These are phyloP conservation scores for Coregonus suidteri DNA, from an alignment of 2,797 vertebrate genomes.

Conservation along the genomic window DNA sequence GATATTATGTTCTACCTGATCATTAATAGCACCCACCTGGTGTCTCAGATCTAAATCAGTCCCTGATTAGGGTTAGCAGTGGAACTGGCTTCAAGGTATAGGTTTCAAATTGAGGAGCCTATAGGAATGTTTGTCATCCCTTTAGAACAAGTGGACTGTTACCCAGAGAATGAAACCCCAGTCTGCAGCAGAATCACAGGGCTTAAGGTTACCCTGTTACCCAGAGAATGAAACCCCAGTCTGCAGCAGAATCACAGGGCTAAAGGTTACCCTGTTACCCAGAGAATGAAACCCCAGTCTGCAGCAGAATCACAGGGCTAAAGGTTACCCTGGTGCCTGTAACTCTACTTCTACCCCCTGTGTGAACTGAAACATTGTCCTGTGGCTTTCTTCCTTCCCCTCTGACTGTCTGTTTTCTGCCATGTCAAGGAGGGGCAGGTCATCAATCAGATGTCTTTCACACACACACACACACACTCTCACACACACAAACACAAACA, in stretches of 20 bases:
- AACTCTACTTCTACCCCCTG: slow-evolving; percentile 10
- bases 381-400: slow-evolving; percentile 14
- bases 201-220: background rate
- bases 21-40: too few relatives aligned
- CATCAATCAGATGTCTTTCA: slow-evolving; percentile 48
- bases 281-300: slow-evolving; percentile 17
- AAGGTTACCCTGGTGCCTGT: background rate
- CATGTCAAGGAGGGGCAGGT: slow-evolving; percentile 39
- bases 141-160: background rate
- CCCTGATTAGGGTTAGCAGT: too few relatives aligned
- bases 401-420: slow-evolving; percentile 17
- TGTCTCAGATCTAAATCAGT: too few relatives aligned
- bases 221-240: too few relatives aligned
- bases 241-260: too few relatives aligned
- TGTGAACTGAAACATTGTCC: slow-evolving; percentile 27
- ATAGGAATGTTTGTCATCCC: slow-evolving; percentile 4
- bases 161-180: slow-evolving; percentile 10
- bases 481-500: too few relatives aligned
- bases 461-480: background rate
- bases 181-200: slow-evolving; percentile 20
- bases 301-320: slow-evolving; percentile 14
- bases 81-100: too few relatives aligned
- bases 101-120: too few relatives aligned
- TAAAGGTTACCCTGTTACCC: background rate
- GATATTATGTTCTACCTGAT: too few relatives aligned